phyloP scores from a whole-genome alignment of 2,888 invertebrate genomes.

The Strigamia crassipes region DNA sequence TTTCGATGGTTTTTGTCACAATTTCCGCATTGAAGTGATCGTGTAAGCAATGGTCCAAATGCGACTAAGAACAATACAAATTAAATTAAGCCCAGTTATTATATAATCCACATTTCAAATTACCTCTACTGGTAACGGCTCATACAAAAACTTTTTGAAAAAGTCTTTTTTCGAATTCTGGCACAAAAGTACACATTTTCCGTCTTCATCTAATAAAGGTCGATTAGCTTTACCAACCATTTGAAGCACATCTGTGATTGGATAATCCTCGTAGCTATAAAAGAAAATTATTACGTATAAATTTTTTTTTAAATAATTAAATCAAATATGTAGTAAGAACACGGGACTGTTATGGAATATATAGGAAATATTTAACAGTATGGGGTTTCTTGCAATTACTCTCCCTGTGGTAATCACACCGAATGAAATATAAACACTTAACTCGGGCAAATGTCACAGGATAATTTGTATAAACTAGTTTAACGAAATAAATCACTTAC shows the following conservation, averaged over 20 bases:
- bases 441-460: slow-evolving; percentile 13
- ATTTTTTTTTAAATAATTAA: background rate
- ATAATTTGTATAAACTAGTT: background rate
- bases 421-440: background rate
- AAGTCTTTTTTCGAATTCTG: slow-evolving; percentile 97
- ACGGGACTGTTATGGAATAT: background rate
- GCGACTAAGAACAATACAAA: slow-evolving; percentile 67
- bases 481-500: slow-evolving; percentile 49
- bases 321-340: background rate
- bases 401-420: background rate
- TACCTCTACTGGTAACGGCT: slow-evolving; percentile 91
- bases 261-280: slow-evolving; percentile 93
- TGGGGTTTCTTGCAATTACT: background rate
- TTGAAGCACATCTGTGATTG: slow-evolving; percentile 93
- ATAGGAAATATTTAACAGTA: background rate
- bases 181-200: slow-evolving; percentile 91
- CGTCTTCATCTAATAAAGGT: slow-evolving; percentile 87
- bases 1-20: slow-evolving; percentile 98
- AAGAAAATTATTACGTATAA: background rate
- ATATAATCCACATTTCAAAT: slow-evolving; percentile 43
- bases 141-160: slow-evolving; percentile 96
- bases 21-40: slow-evolving; percentile 99
- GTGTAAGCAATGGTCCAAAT: slow-evolving; percentile 95
- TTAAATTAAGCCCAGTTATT: background rate
- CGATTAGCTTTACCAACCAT: slow-evolving; percentile 97